A percentile compares a stretch with the other conserved stretches of the same genome.
phyloP scores from a whole-genome alignment of 2,797 vertebrate species.

The Diglossa cyanea region DNA sequence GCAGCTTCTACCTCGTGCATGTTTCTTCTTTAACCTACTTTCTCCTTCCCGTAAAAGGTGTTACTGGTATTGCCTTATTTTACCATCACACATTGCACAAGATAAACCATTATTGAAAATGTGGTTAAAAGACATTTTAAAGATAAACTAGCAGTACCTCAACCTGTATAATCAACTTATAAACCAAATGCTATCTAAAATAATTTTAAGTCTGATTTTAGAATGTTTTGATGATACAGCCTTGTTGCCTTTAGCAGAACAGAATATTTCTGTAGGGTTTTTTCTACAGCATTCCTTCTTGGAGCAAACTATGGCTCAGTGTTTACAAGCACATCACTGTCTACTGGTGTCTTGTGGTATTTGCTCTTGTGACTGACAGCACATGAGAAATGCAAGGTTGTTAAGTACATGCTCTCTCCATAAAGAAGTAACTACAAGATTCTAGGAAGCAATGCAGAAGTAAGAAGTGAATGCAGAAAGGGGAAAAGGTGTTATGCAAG shows the following conservation, averaged over 20 bases:
- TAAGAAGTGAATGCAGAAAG: background rate
- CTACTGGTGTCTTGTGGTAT: background rate
- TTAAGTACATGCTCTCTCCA: background rate
- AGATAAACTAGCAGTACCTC: constrained; percentile 42
- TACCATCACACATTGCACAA: constrained; percentile 64
- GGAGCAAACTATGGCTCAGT: background rate
- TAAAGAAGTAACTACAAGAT: background rate
- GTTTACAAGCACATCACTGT: background rate
- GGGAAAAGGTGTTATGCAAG: background rate
- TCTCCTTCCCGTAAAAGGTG: constrained; percentile 75
- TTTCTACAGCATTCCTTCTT: background rate
- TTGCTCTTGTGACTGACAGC: background rate
- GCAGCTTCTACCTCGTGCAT: constrained; percentile 65
- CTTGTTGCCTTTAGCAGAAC: background rate
- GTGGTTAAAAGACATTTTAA: background rate
- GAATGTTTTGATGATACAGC: background rate
- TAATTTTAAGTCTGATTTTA: background rate
- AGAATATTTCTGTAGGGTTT: background rate
- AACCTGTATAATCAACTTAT: constrained; percentile 5
- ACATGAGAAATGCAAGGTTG: background rate
- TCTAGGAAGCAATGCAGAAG: background rate
- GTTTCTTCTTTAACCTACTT: constrained; percentile 80
- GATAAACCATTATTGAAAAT: constrained; percentile 60
- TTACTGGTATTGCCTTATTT: constrained; percentile 68
- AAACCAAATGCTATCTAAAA: constrained; percentile 6